A percentile compares a stretch with the other conserved stretches of the same genome.
phyloP scores from a whole-genome alignment of 2,888 invertebrate species.

The Macrosiphum euphorbiae region DNA sequence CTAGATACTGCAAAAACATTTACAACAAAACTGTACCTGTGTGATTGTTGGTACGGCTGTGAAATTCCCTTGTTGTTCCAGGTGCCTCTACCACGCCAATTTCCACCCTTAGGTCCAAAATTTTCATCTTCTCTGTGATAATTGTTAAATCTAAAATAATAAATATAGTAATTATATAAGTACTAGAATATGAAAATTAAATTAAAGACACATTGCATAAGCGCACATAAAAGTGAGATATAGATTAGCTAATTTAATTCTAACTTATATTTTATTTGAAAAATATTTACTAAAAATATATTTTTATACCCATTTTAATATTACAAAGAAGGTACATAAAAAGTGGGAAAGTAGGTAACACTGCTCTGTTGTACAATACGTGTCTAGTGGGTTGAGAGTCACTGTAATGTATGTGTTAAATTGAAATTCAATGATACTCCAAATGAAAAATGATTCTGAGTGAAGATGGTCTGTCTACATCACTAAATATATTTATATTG shows the following conservation, averaged over 20 bases:
- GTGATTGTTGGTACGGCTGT: conserved; percentile 60
- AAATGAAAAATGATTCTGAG: too few species aligned
- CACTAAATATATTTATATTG: too few species aligned
- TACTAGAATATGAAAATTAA: background rate
- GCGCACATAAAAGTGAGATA: too few species aligned
- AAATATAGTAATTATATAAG: background rate
- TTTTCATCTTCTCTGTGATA: conserved; percentile 58
- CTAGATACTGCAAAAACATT: conserved; percentile 65
- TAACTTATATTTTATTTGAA: background rate
- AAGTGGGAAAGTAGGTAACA: too few species aligned
- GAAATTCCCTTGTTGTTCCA: conserved; percentile 50
- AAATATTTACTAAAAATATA: background rate
- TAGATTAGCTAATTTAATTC: background rate
- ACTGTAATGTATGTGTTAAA: too few species aligned
- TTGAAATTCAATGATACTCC: too few species aligned
- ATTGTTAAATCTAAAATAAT: conserved; percentile 56
- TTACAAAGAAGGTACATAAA: background rate
- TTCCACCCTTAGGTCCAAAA: conserved; percentile 51
- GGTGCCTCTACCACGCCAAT: conserved; percentile 57
- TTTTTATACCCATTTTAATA: background rate
- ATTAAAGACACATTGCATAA: background rate
- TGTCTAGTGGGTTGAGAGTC: too few species aligned
- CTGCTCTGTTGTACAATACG: too few species aligned
- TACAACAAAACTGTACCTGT: conserved; percentile 65
- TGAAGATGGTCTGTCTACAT: too few species aligned